Evolutionary conservation across 2,113 vertebrate species (phyloP).

Genomic region (Pelvicachromis taeniatus): DNA sequence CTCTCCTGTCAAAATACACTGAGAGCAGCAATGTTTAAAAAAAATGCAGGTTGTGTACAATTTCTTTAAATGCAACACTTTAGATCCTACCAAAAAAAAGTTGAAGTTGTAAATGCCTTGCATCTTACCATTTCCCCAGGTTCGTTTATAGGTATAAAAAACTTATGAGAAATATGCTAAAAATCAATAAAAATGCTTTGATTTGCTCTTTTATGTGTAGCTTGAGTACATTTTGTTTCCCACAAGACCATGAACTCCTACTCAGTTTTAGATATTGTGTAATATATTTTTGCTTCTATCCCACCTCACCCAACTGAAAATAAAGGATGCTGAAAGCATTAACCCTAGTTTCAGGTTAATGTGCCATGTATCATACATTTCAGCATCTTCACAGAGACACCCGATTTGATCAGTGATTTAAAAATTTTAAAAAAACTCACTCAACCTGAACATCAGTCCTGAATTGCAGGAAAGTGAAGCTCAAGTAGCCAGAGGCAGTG

Average conservation of each 20-base stretch:
- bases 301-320: background rate
- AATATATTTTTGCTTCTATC: background rate
- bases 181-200: background rate
- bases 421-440: background rate
- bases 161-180: background rate
- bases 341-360: background rate
- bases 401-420: conserved; percentile 31
- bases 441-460: background rate
- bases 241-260: background rate
- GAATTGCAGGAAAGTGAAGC: background rate
- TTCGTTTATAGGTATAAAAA: background rate
- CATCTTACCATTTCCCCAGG: background rate
- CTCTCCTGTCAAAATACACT: conserved; percentile 50
- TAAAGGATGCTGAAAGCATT: background rate
- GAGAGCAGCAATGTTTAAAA: conserved; percentile 33
- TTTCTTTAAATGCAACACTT: conserved; percentile 44
- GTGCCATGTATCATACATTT: background rate
- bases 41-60: conserved; percentile 49
- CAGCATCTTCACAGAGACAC: background rate
- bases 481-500: background rate
- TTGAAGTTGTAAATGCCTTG: background rate
- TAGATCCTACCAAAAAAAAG: background rate
- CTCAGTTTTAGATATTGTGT: background rate
- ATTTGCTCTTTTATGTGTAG: background rate
- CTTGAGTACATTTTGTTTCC: background rate